phyloP scores from a whole-genome alignment of 2,888 invertebrate genomes.

The Euplexia lucipara region DNA sequence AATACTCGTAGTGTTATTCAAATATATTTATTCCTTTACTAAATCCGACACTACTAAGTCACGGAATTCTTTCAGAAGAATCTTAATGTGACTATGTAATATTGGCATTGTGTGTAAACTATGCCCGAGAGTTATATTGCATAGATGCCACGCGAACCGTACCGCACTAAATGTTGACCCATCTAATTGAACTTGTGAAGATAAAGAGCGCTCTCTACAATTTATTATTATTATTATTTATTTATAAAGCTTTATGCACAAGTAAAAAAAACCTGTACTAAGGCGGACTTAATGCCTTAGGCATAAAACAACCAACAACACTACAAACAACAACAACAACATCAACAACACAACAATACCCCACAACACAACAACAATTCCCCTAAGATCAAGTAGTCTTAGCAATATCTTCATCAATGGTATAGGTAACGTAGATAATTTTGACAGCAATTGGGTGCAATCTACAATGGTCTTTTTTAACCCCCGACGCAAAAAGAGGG shows the following conservation, averaged over 20 bases:
- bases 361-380: too few species aligned
- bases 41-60: not conserved
- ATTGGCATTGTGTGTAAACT: slow-evolving; percentile 22
- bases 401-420: slow-evolving; percentile 5
- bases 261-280: too few species aligned
- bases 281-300: too few species aligned
- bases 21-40: not conserved
- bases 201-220: slow-evolving; percentile 47
- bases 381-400: slow-evolving; percentile 18
- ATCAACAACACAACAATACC: too few species aligned
- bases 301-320: too few species aligned
- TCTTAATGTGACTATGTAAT: slow-evolving; percentile 1
- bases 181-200: slow-evolving; percentile 63
- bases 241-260: too few species aligned
- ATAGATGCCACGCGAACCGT: slow-evolving; percentile 31
- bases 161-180: slow-evolving; percentile 49
- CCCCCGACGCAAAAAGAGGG: too few species aligned
- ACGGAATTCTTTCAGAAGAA: slow-evolving; percentile 20
- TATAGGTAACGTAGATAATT: slow-evolving; percentile 34
- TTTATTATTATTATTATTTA: too few species aligned
- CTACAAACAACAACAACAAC: too few species aligned
- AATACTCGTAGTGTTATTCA: not conserved
- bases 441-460: slow-evolving; percentile 11
- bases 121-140: slow-evolving; percentile 48
- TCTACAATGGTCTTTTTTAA: too few species aligned